phyloP scores from a whole-genome alignment of 2,888 invertebrate genomes.

The Tetropium fuscum region DNA sequence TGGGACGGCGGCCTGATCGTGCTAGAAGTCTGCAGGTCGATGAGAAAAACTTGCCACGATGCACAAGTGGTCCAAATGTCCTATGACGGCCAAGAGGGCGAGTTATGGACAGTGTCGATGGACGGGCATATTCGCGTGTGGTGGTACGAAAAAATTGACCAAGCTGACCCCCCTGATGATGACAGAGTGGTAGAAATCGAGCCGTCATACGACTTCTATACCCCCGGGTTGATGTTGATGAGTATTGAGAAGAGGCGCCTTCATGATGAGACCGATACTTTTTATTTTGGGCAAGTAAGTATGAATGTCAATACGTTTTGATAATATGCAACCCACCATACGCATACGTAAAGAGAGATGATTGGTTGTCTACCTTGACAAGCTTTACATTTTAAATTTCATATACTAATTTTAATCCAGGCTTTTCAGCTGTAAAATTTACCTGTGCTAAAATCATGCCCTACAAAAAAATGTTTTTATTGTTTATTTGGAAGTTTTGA shows the following conservation, averaged over 20 bases:
- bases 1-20: conserved; percentile 94
- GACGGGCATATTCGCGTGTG: conserved; percentile 87
- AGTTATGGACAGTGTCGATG: conserved; percentile 68
- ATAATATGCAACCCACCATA: no score
- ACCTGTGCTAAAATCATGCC: no score
- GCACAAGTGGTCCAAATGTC: conserved; percentile 78
- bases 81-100: conserved; percentile 62
- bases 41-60: conserved; percentile 79
- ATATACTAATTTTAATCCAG: no score
- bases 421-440: no score
- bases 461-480: no score
- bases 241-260: conserved; percentile 68
- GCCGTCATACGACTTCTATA: conserved; percentile 85
- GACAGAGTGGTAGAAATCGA: conserved; percentile 84
- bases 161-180: conserved; percentile 86
- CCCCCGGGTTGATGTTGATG: conserved; percentile 66
- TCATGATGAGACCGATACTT: conserved; percentile 59
- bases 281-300: conserved; percentile 83
- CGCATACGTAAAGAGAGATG: no score
- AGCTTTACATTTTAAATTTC: no score
- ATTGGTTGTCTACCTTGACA: no score
- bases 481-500: no score
- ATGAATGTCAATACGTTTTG: background rate
- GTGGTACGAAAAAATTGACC: conserved; percentile 93
- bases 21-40: conserved; percentile 81